Evolutionary conservation across 2,888 invertebrate genomes (phyloP), one percentile per base, ranked within the genome.

Genomic region (Itoplectis maculator): DNA sequence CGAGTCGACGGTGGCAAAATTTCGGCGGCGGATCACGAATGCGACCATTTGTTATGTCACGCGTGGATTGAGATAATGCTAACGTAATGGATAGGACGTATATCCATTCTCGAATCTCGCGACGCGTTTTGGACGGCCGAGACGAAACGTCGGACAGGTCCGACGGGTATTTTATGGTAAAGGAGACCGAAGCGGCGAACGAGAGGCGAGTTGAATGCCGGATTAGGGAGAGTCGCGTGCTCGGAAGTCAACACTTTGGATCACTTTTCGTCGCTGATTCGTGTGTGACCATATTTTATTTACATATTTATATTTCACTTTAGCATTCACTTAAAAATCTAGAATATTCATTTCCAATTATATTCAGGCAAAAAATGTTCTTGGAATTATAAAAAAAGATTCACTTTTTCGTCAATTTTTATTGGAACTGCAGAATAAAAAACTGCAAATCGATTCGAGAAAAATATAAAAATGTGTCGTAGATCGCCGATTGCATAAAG

Each of bases 161-260:
- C 61, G 42, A 68, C 59, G 29, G 35, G n/a, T 59, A 45, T 15
- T 29, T 29, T 40, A 23, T n/a, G 49, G n/a, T n/a, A 6, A 45
- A 40, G 7, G 18, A 35, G 29, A 37, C 47, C 47, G 61, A 0
- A 49, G 35, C 13, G n/a, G 29, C 23, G 18, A 29, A 3, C 45
- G 11, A 45, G 6, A 3, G 47, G 49, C 61, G 40, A 40, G 59
- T 77, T 47, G 76, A 61, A 35, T 42, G 37, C 49, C 23, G 15
- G 51, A 77, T 77, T n/a, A 59, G 20, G 15, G n/a, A 45, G 18
- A 68, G 35, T 18, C 20, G n/a, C 61, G 51, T 15, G 51, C 18
- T 15, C 18, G 45, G 2, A 7, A 29, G 29, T 47, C 47, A n/a
- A 47, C 47, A 47, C 15, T 15, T 15, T 15, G 15, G 47, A 7